Percentiles rank a stretch among this genome's conserved stretches.
Evolutionary conservation across 53 echinoderm and acorn worm genomes (phyloP).

Genomic region (Echinarachnius parma): DNA sequence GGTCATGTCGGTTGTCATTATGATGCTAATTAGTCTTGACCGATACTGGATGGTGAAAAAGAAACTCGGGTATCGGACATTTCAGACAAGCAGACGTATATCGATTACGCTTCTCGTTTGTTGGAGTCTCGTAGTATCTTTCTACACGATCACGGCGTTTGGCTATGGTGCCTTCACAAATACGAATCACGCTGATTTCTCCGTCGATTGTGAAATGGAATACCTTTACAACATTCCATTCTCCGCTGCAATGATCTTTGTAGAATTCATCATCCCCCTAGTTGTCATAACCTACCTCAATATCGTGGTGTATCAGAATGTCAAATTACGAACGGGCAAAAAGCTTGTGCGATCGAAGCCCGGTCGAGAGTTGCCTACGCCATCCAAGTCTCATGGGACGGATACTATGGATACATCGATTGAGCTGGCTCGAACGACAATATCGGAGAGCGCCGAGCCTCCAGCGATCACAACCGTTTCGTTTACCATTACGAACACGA

Average conservation of each 20-base stretch:
- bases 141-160: slow-evolving; percentile 54
- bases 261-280: slow-evolving; percentile 60
- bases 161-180: slow-evolving; percentile 57
- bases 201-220: slow-evolving; percentile 70
- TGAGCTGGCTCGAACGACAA: slow-evolving; percentile 13
- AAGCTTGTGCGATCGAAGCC: slow-evolving; percentile 49
- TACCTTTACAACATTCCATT: slow-evolving; percentile 38
- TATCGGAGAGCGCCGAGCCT: background rate
- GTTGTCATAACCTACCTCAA: slow-evolving; percentile 51
- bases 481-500: background rate
- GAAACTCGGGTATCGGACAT: slow-evolving; percentile 48
- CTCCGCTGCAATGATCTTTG: slow-evolving; percentile 37
- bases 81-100: slow-evolving; percentile 52
- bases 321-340: slow-evolving; percentile 46
- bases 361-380: background rate
- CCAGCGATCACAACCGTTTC: slow-evolving; percentile 20
- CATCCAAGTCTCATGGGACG: slow-evolving; percentile 1
- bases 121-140: slow-evolving; percentile 49
- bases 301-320: slow-evolving; percentile 56
- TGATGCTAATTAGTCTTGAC: slow-evolving; percentile 34
- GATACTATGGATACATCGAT: slow-evolving; percentile 11
- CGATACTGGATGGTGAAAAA: slow-evolving; percentile 59
- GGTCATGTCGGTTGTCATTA: slow-evolving; percentile 35
- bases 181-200: slow-evolving; percentile 53
- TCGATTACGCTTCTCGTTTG: slow-evolving; percentile 26